A percentile compares a stretch with the other conserved stretches of the same genome.
Evolutionary conservation across 2,888 invertebrate genomes (phyloP).

Genomic region (Aleiodes leptofemur): DNA sequence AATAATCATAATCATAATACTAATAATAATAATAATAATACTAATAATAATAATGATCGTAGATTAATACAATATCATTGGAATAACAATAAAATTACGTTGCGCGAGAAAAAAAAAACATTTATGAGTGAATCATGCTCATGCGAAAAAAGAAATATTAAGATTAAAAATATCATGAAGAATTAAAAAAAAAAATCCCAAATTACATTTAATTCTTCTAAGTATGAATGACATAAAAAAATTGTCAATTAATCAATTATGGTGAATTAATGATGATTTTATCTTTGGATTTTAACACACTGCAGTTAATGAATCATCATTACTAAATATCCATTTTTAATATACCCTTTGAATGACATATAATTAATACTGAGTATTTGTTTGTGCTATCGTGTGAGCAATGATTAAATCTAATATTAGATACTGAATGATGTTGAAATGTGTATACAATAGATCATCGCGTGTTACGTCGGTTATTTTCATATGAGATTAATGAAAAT

Average conservation of each 20-base stretch:
- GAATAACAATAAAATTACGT: slow-evolving; percentile 46
- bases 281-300: too few species aligned
- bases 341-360: neutral
- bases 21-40: slow-evolving; percentile 50
- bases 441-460: slow-evolving; percentile 2
- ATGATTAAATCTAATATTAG: slow-evolving; percentile 30
- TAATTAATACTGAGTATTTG: slow-evolving; percentile 18
- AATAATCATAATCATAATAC: slow-evolving; percentile 52
- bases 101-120: slow-evolving; percentile 59
- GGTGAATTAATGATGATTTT: too few species aligned
- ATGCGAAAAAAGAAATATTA: slow-evolving; percentile 57
- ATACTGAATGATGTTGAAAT: neutral
- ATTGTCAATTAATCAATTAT: neutral
- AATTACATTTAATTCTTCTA: neutral
- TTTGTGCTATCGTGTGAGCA: neutral
- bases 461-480: slow-evolving; percentile 34
- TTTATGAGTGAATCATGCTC: slow-evolving; percentile 65
- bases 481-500: slow-evolving; percentile 11
- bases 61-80: slow-evolving; percentile 46
- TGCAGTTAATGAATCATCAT: too few species aligned
- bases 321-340: neutral
- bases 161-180: slow-evolving; percentile 47
- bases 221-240: neutral
- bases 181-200: slow-evolving; percentile 16
- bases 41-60: slow-evolving; percentile 53